phyloP scores from a whole-genome alignment of 2,888 invertebrate species.

The Alloplasta piceator region DNA sequence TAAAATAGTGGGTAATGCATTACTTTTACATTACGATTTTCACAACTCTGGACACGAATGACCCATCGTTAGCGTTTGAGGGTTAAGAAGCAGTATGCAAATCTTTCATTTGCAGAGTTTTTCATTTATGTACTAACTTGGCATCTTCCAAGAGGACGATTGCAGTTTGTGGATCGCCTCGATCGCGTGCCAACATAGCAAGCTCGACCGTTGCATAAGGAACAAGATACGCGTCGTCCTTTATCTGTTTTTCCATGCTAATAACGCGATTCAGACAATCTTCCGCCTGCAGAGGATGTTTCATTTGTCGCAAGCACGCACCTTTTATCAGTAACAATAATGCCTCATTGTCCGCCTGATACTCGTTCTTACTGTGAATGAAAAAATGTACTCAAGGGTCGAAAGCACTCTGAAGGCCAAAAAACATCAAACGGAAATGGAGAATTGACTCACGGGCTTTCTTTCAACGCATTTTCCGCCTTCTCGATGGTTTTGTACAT shows the following conservation, averaged over 20 bases:
- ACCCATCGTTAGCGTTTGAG: too few relatives aligned
- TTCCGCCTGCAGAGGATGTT: constrained; percentile 90
- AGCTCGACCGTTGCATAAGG: constrained; percentile 95
- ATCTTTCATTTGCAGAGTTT: neutral
- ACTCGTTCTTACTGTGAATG: constrained; percentile 82
- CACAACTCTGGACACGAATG: too few relatives aligned
- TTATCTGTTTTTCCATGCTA: constrained; percentile 88
- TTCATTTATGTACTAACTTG: constrained; percentile 88
- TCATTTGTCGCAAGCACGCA: constrained; percentile 91
- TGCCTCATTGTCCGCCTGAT: constrained; percentile 89
- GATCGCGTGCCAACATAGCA: constrained; percentile 90
- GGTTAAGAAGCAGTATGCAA: neutral
- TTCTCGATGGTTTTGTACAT: constrained; percentile 87
- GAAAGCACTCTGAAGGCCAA: neutral
- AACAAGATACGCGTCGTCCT: constrained; percentile 92
- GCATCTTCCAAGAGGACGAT: constrained; percentile 91
- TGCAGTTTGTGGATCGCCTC: constrained; percentile 88
- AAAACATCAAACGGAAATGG: neutral
- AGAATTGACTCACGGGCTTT: constrained; percentile 71
- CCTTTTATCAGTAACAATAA: constrained; percentile 92
- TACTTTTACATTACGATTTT: too few relatives aligned
- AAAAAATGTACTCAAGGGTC: too few relatives aligned
- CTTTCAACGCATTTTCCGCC: constrained; percentile 78
- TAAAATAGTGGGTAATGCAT: too few relatives aligned
- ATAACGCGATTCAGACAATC: constrained; percentile 88